Evolutionary conservation across 1,140 invertebrate species (phyloP).

Genomic region (Pseudomyrmex pallidus): DNA sequence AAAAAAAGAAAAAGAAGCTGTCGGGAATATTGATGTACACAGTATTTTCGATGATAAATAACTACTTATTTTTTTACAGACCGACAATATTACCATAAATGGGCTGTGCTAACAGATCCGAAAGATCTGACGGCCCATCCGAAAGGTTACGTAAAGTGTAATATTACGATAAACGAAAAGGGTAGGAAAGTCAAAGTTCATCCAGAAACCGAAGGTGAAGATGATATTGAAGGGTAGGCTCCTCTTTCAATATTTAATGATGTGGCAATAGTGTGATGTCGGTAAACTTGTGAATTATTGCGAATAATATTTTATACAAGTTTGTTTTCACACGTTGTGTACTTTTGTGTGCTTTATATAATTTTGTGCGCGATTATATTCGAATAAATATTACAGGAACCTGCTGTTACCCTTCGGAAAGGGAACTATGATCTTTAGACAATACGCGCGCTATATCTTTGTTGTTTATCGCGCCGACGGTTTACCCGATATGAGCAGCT

Average conservation of each 20-base stretch:
- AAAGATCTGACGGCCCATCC: conserved; percentile 87
- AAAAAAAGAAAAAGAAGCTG: not conserved
- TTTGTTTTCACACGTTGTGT: too few relatives aligned
- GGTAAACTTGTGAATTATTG: not conserved
- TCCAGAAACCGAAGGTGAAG: conserved; percentile 87
- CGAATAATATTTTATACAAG: too few relatives aligned
- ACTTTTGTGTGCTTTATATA: too few relatives aligned
- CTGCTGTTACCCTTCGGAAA: conserved; percentile 89
- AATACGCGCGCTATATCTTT: conserved; percentile 88
- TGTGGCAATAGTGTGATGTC: not conserved
- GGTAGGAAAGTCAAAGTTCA: conserved; percentile 87
- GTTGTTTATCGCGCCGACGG: conserved; percentile 89
- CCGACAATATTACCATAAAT: conserved; percentile 92
- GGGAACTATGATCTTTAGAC: conserved; percentile 86
- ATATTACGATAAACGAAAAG: conserved; percentile 89
- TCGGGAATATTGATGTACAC: not conserved
- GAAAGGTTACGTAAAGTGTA: conserved; percentile 92
- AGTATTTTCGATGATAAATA: not conserved
- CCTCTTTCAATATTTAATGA: too few relatives aligned
- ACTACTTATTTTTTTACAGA: conserved; percentile 83
- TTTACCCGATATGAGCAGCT: conserved; percentile 84
- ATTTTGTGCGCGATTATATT: not conserved
- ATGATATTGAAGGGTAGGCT: conserved; percentile 90
- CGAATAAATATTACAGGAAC: conserved; percentile 86
- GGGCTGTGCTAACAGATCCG: conserved; percentile 90